A percentile compares a stretch with the other conserved stretches of the same genome.
Conservation (phyloP, 1,140 invertebrate species). For the Mamestra configurata region DNA sequence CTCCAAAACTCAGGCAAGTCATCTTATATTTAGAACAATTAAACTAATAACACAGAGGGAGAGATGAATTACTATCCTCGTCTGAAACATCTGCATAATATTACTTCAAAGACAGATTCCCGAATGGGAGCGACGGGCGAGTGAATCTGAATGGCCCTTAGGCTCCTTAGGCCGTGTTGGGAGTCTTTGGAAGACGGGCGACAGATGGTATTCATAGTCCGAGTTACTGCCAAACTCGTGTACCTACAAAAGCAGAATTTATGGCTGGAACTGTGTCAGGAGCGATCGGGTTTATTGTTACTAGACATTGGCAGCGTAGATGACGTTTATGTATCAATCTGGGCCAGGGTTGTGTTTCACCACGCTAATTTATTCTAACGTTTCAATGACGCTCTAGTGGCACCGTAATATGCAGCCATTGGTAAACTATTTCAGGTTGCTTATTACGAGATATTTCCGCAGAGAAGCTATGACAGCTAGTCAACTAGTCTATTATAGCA, state of each 20-base stretch:
- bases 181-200: neutral
- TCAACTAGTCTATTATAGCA: no score
- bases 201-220: constrained; percentile 29
- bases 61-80: constrained; percentile 7
- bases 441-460: no score
- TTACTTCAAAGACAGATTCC: constrained; percentile 21
- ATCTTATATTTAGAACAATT: constrained; percentile 33
- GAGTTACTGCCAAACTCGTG: constrained; percentile 40
- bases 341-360: neutral
- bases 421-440: no score
- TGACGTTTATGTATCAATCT: neutral
- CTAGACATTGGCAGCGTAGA: neutral
- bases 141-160: constrained; percentile 18
- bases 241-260: constrained; percentile 39
- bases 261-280: constrained; percentile 18
- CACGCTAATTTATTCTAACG: neutral
- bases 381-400: neutral
- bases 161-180: neutral
- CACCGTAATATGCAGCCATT: no score
- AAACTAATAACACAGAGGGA: constrained; percentile 17
- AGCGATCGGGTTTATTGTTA: constrained; percentile 16
- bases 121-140: neutral
- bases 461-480: no score
- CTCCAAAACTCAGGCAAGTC: neutral
- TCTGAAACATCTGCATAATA: constrained; percentile 40